phyloP scores from a whole-genome alignment of 2,113 vertebrate species.

The Microcebus griseorufus region DNA sequence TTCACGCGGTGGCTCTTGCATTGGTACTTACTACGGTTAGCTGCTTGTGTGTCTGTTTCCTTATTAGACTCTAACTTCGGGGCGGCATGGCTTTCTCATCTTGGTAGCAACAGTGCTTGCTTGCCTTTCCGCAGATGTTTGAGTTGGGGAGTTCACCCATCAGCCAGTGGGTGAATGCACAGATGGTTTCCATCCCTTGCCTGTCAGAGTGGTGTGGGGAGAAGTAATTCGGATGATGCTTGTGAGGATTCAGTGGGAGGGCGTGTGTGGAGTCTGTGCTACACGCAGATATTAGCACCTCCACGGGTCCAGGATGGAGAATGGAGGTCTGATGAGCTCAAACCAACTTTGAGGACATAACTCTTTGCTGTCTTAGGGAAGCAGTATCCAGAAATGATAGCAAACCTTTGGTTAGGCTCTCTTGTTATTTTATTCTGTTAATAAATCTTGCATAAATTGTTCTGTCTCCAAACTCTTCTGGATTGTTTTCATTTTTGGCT shows the following conservation, averaged over 20 bases:
- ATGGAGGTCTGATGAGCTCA: background rate
- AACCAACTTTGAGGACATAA: background rate
- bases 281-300: fast-evolving
- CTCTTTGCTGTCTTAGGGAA: background rate
- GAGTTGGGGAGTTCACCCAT: background rate
- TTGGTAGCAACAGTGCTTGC: background rate
- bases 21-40: background rate
- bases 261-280: fast-evolving
- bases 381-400: conserved; percentile 11
- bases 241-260: background rate
- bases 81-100: background rate
- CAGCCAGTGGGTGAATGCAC: background rate
- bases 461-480: conserved; percentile 17
- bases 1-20: background rate
- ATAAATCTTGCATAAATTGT: conserved; percentile 66
- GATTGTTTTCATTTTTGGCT: conserved; percentile 61
- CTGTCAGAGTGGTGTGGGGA: background rate
- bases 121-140: background rate
- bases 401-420: background rate
- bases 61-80: background rate
- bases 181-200: background rate
- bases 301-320: fast-evolving
- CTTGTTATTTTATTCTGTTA: background rate
- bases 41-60: background rate
- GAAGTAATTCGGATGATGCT: background rate